Evolutionary conservation across 1,140 invertebrate species (phyloP).

Genomic region (Polyergus mexicanus): DNA sequence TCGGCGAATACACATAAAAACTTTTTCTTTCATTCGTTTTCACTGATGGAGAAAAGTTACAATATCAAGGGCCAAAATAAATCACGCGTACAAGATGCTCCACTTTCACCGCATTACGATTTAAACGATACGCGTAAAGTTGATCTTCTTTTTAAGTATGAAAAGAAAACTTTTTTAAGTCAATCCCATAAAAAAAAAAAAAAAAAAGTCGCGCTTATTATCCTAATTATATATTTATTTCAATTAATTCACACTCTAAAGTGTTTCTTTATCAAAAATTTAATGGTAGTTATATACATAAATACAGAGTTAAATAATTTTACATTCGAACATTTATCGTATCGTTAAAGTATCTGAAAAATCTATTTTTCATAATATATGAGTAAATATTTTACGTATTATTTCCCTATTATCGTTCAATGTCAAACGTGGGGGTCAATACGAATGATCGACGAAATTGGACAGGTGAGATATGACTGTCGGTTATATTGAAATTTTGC

Average conservation of each 20-base stretch:
- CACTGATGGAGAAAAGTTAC: not conserved
- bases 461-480: constrained; percentile 34
- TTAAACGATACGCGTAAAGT: not conserved
- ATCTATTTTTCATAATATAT: not conserved
- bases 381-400: not conserved
- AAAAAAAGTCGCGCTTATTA: not conserved
- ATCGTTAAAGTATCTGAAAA: not conserved
- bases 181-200: not conserved
- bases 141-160: not conserved
- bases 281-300: not conserved
- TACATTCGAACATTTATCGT: not conserved
- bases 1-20: not conserved
- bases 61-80: not conserved
- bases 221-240: not conserved
- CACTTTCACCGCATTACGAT: not conserved
- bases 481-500: not conserved
- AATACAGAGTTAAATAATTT: not conserved
- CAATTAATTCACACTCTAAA: not conserved
- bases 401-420: not conserved
- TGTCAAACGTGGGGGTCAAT: not conserved
- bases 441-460: constrained; percentile 8
- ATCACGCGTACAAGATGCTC: not conserved
- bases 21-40: not conserved
- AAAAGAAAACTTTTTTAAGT: not conserved
- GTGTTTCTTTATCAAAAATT: not conserved